Base-by-base conservation (phyloP, 2,888 invertebrate species). In the Electrophaes corylata region DNA sequence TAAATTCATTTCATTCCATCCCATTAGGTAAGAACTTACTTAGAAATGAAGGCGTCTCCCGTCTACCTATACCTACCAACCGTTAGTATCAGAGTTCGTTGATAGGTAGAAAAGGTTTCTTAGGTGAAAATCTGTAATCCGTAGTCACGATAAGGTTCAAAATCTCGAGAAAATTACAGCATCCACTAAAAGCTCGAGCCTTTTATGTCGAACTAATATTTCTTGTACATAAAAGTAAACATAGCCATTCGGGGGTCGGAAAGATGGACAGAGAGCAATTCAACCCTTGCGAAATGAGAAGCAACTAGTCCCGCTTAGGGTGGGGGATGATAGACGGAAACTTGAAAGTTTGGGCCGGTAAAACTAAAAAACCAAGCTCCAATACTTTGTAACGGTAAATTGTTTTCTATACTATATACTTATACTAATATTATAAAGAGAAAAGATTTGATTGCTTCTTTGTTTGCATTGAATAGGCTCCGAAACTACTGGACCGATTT, bases 301-400 rank as follows among this genome's bases (percentile, higher is more conserved):
- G 64, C 64, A 69, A 70, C 64, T 72, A 65, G 72, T 70, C 64
- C 60, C 60, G 60, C 29, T 41, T 20, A 55, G 52, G 47, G 46
- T 16, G 44, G 6, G 41, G 20, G 33, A 26, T 12, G 1, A 35
- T 44, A 40, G 49, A 39, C 52, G 52, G 48, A 31, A 39, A 43
- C 29, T 8, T 19, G 20, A 51, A 31, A 20, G 39, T 8, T 12
- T 33, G 3, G 1, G 4, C 23, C 4, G 20, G 11, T n/a, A 29
- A 16, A 23, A n/a, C n/a, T n/a, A n/a, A n/a, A n/a, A n/a, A n/a
- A n/a, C n/a, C n/a, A n/a, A n/a, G n/a, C n/a, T n/a, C n/a, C n/a
- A n/a, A n/a, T n/a, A n/a, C n/a, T n/a, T n/a, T n/a, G n/a, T n/a
- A n/a, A n/a, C n/a, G n/a, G n/a, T n/a, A n/a, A n/a, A n/a, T n/a